These are phyloP conservation scores for Boleophthalmus pectinirostris DNA, from an alignment of 2,113 vertebrate species.

Conservation along the genomic window DNA sequence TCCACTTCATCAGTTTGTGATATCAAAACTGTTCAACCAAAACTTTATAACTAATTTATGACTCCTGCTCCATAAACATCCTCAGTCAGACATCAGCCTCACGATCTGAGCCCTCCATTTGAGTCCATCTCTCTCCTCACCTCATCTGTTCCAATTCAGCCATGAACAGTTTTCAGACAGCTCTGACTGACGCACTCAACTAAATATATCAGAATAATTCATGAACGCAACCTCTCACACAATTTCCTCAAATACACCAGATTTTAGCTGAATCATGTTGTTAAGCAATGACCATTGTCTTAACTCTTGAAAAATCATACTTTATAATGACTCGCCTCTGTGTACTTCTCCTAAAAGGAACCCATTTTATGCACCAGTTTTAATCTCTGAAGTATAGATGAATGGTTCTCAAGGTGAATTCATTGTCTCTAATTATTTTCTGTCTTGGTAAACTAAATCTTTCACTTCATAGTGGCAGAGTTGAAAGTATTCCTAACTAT, in stretches of 20 bases:
- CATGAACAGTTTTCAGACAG: conserved; percentile 14
- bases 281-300: not conserved
- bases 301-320: not conserved
- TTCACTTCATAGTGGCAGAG: not conserved
- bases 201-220: conserved; percentile 9
- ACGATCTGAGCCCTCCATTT: conserved; percentile 34
- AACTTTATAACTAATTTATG: conserved; percentile 28
- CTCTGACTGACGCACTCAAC: not conserved
- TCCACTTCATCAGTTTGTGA: conserved; percentile 1
- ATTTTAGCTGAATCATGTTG: not conserved
- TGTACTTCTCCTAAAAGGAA: not conserved
- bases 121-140: conserved; percentile 16
- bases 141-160: conserved; percentile 25
- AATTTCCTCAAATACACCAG: not conserved
- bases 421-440: not conserved
- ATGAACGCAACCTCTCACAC: not conserved
- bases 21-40: conserved; percentile 16
- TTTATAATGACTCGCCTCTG: not conserved
- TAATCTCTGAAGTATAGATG: not conserved
- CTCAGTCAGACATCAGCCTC: conserved; percentile 29
- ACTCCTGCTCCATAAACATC: conserved; percentile 28
- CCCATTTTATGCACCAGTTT: not conserved
- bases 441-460: not conserved
- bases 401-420: not conserved
- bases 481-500: not conserved